These are phyloP conservation scores for Sus cebifrons DNA, from an alignment of 2,797 vertebrate species.

Conservation along the genomic window DNA sequence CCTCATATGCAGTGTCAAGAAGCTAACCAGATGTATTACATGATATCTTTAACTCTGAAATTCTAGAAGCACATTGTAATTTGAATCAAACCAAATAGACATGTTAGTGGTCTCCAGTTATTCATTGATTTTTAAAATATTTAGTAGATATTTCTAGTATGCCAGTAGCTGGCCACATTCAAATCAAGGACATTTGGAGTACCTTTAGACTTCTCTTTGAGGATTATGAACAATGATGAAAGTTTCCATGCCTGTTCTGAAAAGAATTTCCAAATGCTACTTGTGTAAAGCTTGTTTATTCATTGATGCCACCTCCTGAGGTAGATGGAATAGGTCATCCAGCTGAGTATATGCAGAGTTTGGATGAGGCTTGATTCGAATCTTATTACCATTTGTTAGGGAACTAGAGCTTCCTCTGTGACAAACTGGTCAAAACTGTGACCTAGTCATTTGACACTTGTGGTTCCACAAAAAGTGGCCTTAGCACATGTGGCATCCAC, in stretches of 20 bases:
- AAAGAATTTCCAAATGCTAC: background rate
- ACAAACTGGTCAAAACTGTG: background rate
- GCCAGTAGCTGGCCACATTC: background rate
- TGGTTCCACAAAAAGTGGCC: background rate
- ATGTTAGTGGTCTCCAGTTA: background rate
- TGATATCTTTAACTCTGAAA: constrained; percentile 30
- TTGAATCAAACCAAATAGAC: background rate
- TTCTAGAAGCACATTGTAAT: background rate
- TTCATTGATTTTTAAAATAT: background rate
- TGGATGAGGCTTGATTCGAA: background rate
- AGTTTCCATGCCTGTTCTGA: background rate
- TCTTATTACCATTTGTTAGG: background rate
- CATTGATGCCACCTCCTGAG: background rate
- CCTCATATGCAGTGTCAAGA: background rate
- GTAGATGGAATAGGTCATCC: background rate
- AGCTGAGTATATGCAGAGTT: background rate
- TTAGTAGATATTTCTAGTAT: background rate
- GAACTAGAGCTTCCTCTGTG: background rate
- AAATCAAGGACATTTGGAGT: background rate
- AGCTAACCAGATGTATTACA: background rate
- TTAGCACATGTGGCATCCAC: background rate
- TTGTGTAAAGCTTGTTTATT: background rate
- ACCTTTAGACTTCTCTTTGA: background rate
- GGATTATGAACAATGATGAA: background rate
- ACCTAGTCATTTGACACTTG: background rate